phyloP scores from a whole-genome alignment of 2,797 vertebrate genomes.

The Anguilla pacifica region DNA sequence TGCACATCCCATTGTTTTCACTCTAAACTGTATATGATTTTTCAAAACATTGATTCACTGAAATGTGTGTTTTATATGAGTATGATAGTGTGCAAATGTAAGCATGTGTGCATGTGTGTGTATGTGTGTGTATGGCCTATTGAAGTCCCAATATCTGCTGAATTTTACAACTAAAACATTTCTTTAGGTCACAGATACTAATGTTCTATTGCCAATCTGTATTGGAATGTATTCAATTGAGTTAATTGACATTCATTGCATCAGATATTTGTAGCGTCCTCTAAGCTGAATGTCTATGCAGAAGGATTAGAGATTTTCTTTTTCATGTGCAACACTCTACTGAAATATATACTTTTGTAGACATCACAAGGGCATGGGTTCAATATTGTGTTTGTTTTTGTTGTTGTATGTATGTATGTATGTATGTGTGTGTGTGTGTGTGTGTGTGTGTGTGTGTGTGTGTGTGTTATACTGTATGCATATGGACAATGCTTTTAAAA shows the following conservation, averaged over 20 bases:
- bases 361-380: constrained; percentile 28
- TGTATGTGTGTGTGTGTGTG: background rate
- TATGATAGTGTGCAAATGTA: background rate
- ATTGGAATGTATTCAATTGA: constrained; percentile 5
- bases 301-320: constrained; percentile 20
- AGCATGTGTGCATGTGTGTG: background rate
- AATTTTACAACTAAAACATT: constrained; percentile 1
- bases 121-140: background rate
- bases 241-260: background rate
- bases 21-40: background rate
- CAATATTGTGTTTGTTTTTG: constrained; percentile 11
- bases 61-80: background rate
- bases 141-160: background rate
- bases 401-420: background rate
- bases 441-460: constrained; percentile 22
- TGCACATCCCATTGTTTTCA: background rate
- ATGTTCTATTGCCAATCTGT: constrained; percentile 18
- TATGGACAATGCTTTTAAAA: background rate
- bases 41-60: background rate
- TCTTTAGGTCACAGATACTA: background rate
- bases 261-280: background rate
- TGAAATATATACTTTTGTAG: constrained; percentile 28
- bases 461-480: background rate
- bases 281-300: constrained; percentile 16
- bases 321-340: constrained; percentile 22